phyloP scores from a whole-genome alignment of 2,888 invertebrate genomes.

The Drosophila tanythrix region DNA sequence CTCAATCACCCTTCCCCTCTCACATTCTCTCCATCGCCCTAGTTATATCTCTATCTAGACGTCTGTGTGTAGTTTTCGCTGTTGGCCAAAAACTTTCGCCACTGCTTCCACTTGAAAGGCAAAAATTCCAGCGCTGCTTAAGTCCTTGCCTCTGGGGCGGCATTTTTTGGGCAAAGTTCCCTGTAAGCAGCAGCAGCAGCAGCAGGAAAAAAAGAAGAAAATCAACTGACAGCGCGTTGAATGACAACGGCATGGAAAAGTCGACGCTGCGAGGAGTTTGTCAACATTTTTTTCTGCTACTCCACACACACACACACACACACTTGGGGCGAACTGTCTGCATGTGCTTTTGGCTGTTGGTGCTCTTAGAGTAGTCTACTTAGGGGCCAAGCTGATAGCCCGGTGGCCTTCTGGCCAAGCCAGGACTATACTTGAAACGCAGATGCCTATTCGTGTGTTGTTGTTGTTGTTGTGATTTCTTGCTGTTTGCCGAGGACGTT shows the following conservation, averaged over 20 bases:
- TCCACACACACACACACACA: constrained; percentile 12
- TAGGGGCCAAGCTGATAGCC: constrained; percentile 38
- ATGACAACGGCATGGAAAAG: constrained; percentile 70
- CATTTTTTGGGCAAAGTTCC: constrained; percentile 44
- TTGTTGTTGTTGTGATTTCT: constrained; percentile 60
- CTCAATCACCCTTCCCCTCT: not conserved
- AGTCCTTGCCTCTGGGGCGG: constrained; percentile 37
- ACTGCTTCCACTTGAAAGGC: constrained; percentile 62
- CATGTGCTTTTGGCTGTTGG: constrained; percentile 49
- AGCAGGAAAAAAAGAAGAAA: constrained; percentile 32
- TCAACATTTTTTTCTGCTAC: constrained; percentile 62
- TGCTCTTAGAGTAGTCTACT: constrained; percentile 63
- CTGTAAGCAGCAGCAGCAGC: constrained; percentile 20
- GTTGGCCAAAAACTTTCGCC: constrained; percentile 73
- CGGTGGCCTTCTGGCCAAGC: constrained; percentile 23
- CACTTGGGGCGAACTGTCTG: constrained; percentile 46
- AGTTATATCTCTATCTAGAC: not conserved
- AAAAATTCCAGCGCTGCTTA: constrained; percentile 64
- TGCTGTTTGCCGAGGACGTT: constrained; percentile 63
- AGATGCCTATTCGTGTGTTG: constrained; percentile 34
- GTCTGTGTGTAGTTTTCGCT: constrained; percentile 60
- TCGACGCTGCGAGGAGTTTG: constrained; percentile 61
- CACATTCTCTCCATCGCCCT: not conserved
- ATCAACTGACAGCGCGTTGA: constrained; percentile 74
- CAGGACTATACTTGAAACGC: constrained; percentile 40